Percentiles rank a stretch among this genome's conserved stretches.
Evolutionary conservation across 2,113 vertebrate genomes (phyloP).

Genomic region (Physeter macrocephalus): DNA sequence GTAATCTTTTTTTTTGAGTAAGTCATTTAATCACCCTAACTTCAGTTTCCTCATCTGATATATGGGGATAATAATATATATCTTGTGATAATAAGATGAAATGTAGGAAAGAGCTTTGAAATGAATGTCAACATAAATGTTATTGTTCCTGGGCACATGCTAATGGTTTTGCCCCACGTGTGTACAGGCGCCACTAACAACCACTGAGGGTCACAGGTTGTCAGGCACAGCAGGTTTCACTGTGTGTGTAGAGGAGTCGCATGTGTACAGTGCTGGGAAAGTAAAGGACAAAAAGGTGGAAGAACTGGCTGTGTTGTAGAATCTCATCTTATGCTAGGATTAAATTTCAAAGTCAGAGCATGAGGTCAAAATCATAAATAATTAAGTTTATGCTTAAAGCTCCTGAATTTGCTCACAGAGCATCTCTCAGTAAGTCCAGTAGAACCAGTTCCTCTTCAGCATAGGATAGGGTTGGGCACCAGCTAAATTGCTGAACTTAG

Average conservation of each 20-base stretch:
- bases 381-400: not conserved
- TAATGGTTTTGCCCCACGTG: not conserved
- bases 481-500: not conserved
- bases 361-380: not conserved
- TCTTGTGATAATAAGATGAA: not conserved
- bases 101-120: not conserved
- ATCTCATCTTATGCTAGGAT: not conserved
- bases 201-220: not conserved
- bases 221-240: not conserved
- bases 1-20: not conserved
- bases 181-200: not conserved
- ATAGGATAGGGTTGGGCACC: not conserved
- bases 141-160: not conserved
- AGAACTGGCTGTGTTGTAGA: not conserved
- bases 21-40: not conserved
- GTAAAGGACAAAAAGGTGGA: not conserved
- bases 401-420: not conserved
- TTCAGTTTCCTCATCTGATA: slow-evolving; percentile 2
- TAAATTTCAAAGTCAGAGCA: not conserved
- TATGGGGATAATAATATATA: not conserved
- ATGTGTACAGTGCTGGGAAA: not conserved
- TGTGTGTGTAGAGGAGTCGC: not conserved
- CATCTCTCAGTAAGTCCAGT: not conserved
- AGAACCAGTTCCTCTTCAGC: not conserved
- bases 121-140: not conserved